phyloP scores from a whole-genome alignment of 2,888 invertebrate species.

The Dynastes tityus region DNA sequence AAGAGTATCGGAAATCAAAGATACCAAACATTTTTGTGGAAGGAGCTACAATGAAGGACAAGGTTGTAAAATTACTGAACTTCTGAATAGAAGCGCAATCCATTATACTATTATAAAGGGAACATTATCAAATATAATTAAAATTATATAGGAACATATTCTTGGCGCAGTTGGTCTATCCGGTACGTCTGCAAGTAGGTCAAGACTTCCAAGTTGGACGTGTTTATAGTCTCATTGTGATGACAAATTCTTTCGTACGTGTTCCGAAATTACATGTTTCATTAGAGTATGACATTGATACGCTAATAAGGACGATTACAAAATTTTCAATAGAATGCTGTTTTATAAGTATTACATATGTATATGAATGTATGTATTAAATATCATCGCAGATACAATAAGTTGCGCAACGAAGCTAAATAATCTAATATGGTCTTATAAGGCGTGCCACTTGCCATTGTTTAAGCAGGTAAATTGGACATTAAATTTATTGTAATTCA shows the following conservation, averaged over 20 bases:
- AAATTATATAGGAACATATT: not conserved
- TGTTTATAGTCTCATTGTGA: constrained; percentile 6
- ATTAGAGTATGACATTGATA: constrained; percentile 10
- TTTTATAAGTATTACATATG: not conserved
- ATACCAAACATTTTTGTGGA: no score
- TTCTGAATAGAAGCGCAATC: no score
- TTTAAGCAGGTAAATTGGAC: not conserved
- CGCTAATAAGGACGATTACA: constrained; percentile 7
- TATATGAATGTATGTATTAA: not conserved
- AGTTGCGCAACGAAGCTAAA: constrained; percentile 3
- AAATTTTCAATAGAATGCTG: constrained; percentile 9
- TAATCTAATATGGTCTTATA: constrained; percentile 10
- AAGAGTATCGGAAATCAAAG: no score
- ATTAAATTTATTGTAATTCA: constrained; percentile 2
- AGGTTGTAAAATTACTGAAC: no score
- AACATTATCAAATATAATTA: no score
- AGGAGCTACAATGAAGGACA: no score
- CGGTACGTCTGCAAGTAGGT: not conserved
- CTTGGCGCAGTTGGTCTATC: not conserved
- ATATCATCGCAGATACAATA: not conserved
- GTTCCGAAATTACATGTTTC: constrained; percentile 30
- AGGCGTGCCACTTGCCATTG: constrained; percentile 27
- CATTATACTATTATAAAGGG: no score
- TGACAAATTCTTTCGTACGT: constrained; percentile 23
- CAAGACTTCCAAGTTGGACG: constrained; percentile 8